Base-by-base conservation (phyloP, 2,888 invertebrate species). In the Globia sparganii region DNA sequence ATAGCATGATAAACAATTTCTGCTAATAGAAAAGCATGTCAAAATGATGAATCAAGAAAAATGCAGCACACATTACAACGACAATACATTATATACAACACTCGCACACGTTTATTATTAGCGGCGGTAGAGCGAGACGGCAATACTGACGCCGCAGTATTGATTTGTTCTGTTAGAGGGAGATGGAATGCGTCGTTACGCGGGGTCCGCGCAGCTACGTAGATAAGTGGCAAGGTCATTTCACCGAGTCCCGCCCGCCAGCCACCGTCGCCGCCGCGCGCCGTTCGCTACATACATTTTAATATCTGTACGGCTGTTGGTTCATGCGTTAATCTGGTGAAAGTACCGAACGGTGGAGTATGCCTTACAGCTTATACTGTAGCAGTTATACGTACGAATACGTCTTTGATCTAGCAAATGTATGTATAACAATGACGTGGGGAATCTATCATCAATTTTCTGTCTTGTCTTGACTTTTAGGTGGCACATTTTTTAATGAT, bases 161-260 rank as follows among this genome's bases (percentile, higher is more conserved):
- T 85, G 94, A 95, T 95, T 92, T 87, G 80, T 83, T 74, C 81
- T 53, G 94, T 81, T 85, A 77, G 93, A 95, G 87, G 80, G 94
- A 91, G 95, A 94, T 58, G 84, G 90, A 77, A 59, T 72, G 85
- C 49, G 74, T 84, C 83, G 91, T 90, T 88, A 90, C 88, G 90
- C 91, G 90, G 92, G 90, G 92, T 91, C 88, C 88, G 90, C 89
- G 70, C 83, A 59, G 59, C 89, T 91, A 89, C 87, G 93, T 91
- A 94, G 95, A 95, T 95, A 95, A 94, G 88, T 94, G 89, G 90
- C 96, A 96, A 96, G 96, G 96, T 95, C 96, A 95, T 92, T 92
- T 92, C 90, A 88, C 91, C 88, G 87, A 90, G 89, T 87, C 85
- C 88, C 90, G 89, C 78, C 81, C 82, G 86, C 79, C 71, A 65